Percentiles rank a stretch among this genome's conserved stretches.
Conservation (phyloP, 2,888 invertebrate species). For the Patella pellucida region DNA sequence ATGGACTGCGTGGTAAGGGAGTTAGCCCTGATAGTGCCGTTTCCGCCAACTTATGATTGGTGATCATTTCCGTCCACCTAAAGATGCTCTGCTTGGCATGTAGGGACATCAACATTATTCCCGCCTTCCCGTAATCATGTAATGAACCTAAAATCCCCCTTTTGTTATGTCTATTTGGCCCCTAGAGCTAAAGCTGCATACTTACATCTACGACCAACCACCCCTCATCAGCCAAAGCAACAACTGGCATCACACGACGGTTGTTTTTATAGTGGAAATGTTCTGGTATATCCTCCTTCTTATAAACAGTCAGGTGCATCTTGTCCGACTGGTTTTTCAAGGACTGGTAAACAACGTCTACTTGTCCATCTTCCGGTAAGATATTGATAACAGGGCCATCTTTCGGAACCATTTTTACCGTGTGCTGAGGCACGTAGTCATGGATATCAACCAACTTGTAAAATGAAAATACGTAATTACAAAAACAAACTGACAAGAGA, state of each 20-base stretch:
- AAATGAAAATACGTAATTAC: too few relatives aligned
- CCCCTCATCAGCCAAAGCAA: slow-evolving; percentile 77
- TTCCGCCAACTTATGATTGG: too few relatives aligned
- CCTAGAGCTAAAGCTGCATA: background rate
- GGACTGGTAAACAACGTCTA: slow-evolving; percentile 40
- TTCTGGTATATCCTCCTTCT: slow-evolving; percentile 70
- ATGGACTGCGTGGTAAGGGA: too few relatives aligned
- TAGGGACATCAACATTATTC: too few relatives aligned
- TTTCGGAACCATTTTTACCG: slow-evolving; percentile 24
- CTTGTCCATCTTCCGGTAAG: slow-evolving; percentile 33
- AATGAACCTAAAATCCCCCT: too few relatives aligned
- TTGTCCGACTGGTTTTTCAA: slow-evolving; percentile 31
- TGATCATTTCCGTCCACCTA: too few relatives aligned
- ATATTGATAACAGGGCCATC: slow-evolving; percentile 43
- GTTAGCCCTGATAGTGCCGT: too few relatives aligned
- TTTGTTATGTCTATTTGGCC: too few relatives aligned
- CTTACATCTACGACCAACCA: slow-evolving; percentile 71
- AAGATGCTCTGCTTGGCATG: too few relatives aligned
- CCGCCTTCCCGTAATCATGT: too few relatives aligned
- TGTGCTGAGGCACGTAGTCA: background rate
- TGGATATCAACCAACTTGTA: slow-evolving; percentile 20
- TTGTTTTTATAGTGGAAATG: slow-evolving; percentile 78
- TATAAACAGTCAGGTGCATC: slow-evolving; percentile 73
- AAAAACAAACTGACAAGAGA: too few relatives aligned
- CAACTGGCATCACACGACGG: slow-evolving; percentile 76